Evolutionary conservation across 2,888 invertebrate genomes (phyloP).

Genomic region (Oscheius onirici): DNA sequence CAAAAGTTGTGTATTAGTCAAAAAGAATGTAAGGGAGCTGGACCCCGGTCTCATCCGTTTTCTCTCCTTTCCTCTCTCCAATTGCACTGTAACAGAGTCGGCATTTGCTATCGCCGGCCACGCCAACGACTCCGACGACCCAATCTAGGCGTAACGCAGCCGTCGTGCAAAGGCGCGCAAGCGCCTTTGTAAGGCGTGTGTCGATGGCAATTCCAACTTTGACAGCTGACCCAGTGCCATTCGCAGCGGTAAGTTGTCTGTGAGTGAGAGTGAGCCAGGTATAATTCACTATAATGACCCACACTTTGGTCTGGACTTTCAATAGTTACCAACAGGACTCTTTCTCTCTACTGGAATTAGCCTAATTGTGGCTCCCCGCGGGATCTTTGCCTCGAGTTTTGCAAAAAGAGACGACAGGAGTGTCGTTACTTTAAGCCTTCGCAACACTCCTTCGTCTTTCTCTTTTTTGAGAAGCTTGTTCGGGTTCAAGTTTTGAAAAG

Average conservation of each 20-base stretch:
- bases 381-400: not conserved
- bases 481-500: no score
- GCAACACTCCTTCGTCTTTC: not conserved
- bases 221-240: conserved; percentile 64
- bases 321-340: not conserved
- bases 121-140: conserved; percentile 39
- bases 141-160: conserved; percentile 17
- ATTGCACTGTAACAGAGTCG: conserved; percentile 34
- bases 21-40: conserved; percentile 2
- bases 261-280: conserved; percentile 13
- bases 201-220: conserved; percentile 69
- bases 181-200: conserved; percentile 65
- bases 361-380: conserved; percentile 4
- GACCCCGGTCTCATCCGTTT: not conserved
- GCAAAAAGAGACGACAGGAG: no score
- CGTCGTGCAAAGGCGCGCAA: conserved; percentile 52
- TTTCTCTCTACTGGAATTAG: conserved; percentile 8
- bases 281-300: conserved; percentile 13
- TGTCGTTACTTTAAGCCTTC: not conserved
- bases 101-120: conserved; percentile 34
- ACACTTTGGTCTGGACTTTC: conserved; percentile 8
- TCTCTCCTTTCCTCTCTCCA: not conserved
- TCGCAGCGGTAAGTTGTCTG: conserved; percentile 52
- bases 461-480: no score
- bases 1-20: not conserved